Conservation (phyloP, 2,113 vertebrate genomes). For the Xyliphius kryptos region DNA sequence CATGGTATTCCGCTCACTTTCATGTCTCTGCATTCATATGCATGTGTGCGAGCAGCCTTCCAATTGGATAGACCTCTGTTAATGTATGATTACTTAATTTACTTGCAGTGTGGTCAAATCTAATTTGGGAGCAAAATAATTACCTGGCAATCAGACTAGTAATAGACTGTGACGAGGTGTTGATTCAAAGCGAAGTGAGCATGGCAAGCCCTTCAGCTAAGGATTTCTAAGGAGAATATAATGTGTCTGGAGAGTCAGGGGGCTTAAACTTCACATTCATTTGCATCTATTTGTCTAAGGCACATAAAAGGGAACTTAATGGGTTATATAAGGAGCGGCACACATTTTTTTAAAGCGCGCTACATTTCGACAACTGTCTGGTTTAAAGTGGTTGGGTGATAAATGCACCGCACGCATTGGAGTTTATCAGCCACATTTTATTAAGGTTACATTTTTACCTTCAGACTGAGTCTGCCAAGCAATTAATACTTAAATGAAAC, state of each 20-base stretch:
- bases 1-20: constrained; percentile 11
- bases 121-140: constrained; percentile 43
- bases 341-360: background rate
- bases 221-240: constrained; percentile 33
- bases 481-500: no score
- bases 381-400: background rate
- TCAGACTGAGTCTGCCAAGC: background rate
- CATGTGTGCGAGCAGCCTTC: constrained; percentile 36
- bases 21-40: constrained; percentile 15
- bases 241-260: constrained; percentile 30
- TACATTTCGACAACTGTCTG: constrained; percentile 1
- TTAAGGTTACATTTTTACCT: background rate
- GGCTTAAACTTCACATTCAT: constrained; percentile 20
- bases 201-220: constrained; percentile 31
- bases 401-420: background rate
- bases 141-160: constrained; percentile 44
- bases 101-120: constrained; percentile 43
- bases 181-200: constrained; percentile 38
- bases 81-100: constrained; percentile 47
- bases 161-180: constrained; percentile 46
- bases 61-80: constrained; percentile 39
- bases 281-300: constrained; percentile 22
- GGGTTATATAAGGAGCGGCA: constrained; percentile 4
- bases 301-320: constrained; percentile 20
- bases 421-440: no score